Percentiles rank a stretch among this genome's conserved stretches.
Conservation (phyloP, 2,113 vertebrate species). For the Entelurus aequoreus region DNA sequence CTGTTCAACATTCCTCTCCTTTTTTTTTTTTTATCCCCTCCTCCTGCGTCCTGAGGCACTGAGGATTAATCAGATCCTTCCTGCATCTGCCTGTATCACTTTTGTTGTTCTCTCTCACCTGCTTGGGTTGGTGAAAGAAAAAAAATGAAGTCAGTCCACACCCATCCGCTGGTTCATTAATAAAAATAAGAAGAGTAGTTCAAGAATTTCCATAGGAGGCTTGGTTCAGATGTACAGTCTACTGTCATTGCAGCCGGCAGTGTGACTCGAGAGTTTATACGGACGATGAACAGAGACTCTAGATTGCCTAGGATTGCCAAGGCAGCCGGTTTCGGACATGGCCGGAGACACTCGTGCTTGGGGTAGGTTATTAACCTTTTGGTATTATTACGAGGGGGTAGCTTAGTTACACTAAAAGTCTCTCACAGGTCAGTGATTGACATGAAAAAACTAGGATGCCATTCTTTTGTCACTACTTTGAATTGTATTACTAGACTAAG, state of each 20-base stretch:
- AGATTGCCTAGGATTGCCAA: constrained; percentile 46
- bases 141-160: constrained; percentile 10
- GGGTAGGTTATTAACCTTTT: constrained; percentile 58
- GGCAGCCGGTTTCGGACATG: constrained; percentile 47
- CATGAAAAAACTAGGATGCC: background rate
- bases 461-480: background rate
- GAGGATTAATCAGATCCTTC: constrained; percentile 18
- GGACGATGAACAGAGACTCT: constrained; percentile 63
- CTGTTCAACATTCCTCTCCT: constrained; percentile 28
- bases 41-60: constrained; percentile 3
- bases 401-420: background rate
- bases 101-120: constrained; percentile 22
- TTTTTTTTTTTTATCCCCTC: background rate
- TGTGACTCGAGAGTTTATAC: constrained; percentile 20
- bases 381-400: constrained; percentile 23
- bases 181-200: constrained; percentile 7
- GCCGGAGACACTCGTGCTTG: constrained; percentile 68
- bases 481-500: background rate
- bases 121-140: background rate
- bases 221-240: constrained; percentile 20
- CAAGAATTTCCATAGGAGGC: background rate
- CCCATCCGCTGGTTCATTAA: background rate
- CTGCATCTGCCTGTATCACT: constrained; percentile 17
- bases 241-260: constrained; percentile 11
- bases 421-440: background rate